A percentile compares a stretch with the other conserved stretches of the same genome.
These are phyloP conservation scores for Hydrophis major DNA, from an alignment of 2,797 vertebrate genomes.

Conservation along the genomic window DNA sequence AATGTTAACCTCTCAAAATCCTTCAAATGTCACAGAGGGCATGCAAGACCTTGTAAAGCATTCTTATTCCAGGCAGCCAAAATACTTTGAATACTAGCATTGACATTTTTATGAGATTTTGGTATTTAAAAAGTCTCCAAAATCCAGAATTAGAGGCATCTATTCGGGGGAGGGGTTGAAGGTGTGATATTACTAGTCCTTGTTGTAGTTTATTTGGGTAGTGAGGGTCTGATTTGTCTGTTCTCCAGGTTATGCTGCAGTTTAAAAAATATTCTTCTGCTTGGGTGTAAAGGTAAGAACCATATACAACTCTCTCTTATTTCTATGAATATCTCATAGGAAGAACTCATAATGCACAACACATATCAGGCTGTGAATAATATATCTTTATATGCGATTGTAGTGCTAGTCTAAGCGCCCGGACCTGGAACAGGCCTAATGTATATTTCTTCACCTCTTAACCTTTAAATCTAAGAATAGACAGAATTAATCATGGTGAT, in stretches of 20 bases:
- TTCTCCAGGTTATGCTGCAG: not conserved
- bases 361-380: no score
- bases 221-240: not conserved
- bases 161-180: not conserved
- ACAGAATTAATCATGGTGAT: conserved; percentile 28
- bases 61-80: not conserved
- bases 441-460: conserved; percentile 9
- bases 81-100: not conserved
- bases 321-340: not conserved
- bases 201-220: not conserved
- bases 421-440: not conserved
- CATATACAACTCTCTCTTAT: not conserved
- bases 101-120: not conserved
- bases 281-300: not conserved
- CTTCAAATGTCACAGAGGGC: not conserved
- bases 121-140: not conserved
- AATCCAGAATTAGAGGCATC: not conserved
- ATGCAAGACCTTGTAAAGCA: not conserved
- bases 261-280: not conserved
- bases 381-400: conserved; percentile 19
- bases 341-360: not conserved
- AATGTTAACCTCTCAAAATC: not conserved
- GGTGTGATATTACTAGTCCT: not conserved
- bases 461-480: not conserved
- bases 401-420: conserved; percentile 29